phyloP scores from a whole-genome alignment of 1,140 invertebrate genomes.

The Belonocnema kinseyi region DNA sequence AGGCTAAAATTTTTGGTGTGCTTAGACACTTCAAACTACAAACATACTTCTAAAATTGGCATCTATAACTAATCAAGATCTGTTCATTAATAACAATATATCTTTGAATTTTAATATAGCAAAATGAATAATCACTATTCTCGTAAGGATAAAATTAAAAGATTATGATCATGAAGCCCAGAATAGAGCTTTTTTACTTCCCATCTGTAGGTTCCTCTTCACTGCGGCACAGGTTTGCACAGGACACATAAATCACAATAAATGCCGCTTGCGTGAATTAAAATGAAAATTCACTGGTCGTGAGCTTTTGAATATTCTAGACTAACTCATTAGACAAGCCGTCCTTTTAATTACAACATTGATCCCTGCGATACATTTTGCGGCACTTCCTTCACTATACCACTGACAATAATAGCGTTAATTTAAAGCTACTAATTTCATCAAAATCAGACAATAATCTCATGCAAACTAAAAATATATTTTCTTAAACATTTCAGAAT shows the following conservation, averaged over 20 bases:
- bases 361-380: neutral
- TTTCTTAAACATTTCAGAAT: no score
- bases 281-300: conserved; percentile 13
- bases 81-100: no score
- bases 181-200: conserved; percentile 11
- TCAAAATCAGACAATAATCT: no score
- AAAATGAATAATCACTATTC: neutral
- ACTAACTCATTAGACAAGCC: neutral
- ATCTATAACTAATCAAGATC: no score
- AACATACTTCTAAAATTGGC: no score
- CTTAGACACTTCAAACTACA: no score
- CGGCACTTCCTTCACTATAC: neutral
- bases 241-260: conserved; percentile 29
- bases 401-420: neutral
- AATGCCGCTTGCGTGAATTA: conserved; percentile 14
- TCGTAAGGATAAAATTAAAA: neutral
- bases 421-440: no score
- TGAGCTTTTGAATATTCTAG: conserved; percentile 26
- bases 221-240: conserved; percentile 20
- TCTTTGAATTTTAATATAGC: no score
- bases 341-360: conserved; percentile 20
- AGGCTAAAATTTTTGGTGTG: no score
- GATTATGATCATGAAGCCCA: neutral
- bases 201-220: neutral
- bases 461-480: no score